A percentile compares a stretch with the other conserved stretches of the same genome.
Conservation (phyloP, 64 coral and sea anemone genomes). For the Montipora sp. region DNA sequence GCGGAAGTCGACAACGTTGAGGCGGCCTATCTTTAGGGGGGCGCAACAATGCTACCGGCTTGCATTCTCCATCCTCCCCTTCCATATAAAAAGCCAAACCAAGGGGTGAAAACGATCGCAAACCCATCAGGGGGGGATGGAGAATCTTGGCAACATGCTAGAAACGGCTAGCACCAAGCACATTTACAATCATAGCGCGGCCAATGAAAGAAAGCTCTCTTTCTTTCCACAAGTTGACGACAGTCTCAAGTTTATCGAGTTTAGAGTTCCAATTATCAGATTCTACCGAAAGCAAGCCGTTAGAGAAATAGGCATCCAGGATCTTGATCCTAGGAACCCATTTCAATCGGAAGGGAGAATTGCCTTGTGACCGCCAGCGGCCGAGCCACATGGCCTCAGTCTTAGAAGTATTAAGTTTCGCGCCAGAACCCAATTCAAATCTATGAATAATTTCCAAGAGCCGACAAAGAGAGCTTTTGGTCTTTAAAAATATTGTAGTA, state of each 20-base stretch:
- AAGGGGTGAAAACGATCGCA: not conserved
- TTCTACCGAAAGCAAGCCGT: not conserved
- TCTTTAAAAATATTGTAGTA: not conserved
- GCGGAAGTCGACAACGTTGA: not conserved
- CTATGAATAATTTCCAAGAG: not conserved
- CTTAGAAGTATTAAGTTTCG: not conserved
- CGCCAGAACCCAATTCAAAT: conserved; percentile 5
- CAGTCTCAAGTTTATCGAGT: not conserved
- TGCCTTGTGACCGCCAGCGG: not conserved
- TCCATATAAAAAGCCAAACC: not conserved
- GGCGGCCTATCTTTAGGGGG: not conserved
- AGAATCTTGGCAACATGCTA: conserved; percentile 10
- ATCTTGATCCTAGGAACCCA: conserved; percentile 23
- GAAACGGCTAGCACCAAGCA: not conserved
- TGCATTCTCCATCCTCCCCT: not conserved
- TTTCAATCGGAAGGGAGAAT: not conserved
- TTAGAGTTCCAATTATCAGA: not conserved
- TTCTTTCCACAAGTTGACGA: not conserved
- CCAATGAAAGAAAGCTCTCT: conserved; percentile 8
- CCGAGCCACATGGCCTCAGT: conserved; percentile 51
- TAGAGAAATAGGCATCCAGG: not conserved
- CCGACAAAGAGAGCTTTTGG: not conserved
- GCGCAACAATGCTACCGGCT: not conserved
- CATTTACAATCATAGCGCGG: not conserved
- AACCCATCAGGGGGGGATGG: not conserved